phyloP scores from a whole-genome alignment of 2,113 vertebrate species.

The Ursus arctos region DNA sequence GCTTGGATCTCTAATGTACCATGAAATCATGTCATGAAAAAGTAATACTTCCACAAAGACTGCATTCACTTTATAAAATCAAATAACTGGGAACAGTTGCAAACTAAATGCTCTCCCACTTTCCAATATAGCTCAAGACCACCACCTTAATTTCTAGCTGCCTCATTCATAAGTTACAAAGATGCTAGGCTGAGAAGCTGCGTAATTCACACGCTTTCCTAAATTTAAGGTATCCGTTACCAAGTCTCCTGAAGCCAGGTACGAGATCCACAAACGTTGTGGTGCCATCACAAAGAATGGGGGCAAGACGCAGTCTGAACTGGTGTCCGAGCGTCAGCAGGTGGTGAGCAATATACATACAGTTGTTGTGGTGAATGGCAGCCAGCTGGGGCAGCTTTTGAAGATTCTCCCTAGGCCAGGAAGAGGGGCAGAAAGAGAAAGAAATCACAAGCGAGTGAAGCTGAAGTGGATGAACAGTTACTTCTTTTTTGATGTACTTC shows the following conservation, averaged over 20 bases:
- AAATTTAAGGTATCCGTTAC: conserved; percentile 83
- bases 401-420: conserved; percentile 93
- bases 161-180: background rate
- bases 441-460: background rate
- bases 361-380: conserved; percentile 99
- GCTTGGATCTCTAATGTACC: background rate
- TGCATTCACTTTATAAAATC: background rate
- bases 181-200: fast-evolving
- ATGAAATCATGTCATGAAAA: conserved; percentile 35
- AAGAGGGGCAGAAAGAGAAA: background rate
- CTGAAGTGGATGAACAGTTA: background rate
- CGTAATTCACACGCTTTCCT: fast-evolving
- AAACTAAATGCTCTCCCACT: conserved; percentile 35
- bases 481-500: background rate
- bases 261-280: conserved; percentile 97
- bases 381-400: conserved; percentile 97
- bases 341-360: conserved; percentile 98
- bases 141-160: conserved; percentile 1
- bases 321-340: conserved; percentile 97
- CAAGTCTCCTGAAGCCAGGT: conserved; percentile 95
- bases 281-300: conserved; percentile 89
- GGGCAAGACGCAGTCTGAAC: conserved; percentile 90
- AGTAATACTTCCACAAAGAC: background rate
- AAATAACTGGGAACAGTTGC: background rate
- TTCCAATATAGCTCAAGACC: background rate